These are phyloP conservation scores for Rhyacophila brunnea DNA, from an alignment of 1,140 invertebrate species.

Conservation along the genomic window DNA sequence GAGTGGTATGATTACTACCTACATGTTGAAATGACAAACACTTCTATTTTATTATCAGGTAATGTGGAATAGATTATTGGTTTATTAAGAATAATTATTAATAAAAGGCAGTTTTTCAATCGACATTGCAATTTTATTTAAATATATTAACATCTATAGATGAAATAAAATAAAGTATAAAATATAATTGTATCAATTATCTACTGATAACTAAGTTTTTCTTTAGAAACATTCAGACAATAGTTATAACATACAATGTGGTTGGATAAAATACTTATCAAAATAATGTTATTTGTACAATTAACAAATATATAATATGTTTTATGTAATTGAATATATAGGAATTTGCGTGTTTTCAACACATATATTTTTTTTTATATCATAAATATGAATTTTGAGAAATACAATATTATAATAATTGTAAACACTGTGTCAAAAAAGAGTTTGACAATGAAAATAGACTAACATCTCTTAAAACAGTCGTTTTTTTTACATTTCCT, in stretches of 20 bases:
- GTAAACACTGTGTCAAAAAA: not conserved
- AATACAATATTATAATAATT: too few species aligned
- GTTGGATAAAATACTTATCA: too few species aligned
- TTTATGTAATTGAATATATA: not conserved
- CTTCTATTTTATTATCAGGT: too few species aligned
- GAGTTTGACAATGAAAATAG: too few species aligned
- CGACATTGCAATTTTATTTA: slow-evolving; percentile 4
- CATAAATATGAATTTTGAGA: not conserved
- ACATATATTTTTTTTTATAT: not conserved
- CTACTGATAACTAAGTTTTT: not conserved
- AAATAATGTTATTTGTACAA: too few species aligned
- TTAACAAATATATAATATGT: not conserved
- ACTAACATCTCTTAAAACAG: too few species aligned
- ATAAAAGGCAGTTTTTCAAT: not conserved
- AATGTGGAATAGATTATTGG: too few species aligned
- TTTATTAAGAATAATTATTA: too few species aligned
- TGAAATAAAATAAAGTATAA: not conserved
- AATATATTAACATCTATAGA: not conserved
- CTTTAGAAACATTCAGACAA: not conserved
- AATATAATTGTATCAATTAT: not conserved
- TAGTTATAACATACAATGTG: not conserved
- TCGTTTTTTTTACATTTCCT: too few species aligned
- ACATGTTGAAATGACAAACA: too few species aligned
- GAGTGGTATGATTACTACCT: too few species aligned
- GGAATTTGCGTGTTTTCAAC: not conserved